Percentiles rank a stretch among this genome's conserved stretches.
Evolutionary conservation across 2,888 invertebrate species (phyloP).

Genomic region (Gibbula magus): DNA sequence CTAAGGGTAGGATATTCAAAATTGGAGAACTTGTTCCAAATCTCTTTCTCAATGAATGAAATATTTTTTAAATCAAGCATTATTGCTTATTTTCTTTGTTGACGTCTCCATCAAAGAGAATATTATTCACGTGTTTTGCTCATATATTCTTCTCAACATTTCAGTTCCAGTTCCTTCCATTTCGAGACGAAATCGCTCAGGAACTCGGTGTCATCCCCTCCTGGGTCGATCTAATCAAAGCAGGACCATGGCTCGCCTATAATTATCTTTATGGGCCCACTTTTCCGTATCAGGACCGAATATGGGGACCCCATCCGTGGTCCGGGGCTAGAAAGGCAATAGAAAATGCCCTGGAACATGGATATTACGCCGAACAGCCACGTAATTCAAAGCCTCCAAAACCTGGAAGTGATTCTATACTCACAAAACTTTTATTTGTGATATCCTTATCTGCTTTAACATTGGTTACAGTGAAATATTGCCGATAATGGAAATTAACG

Average conservation of each 20-base stretch:
- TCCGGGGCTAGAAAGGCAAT: slow-evolving; percentile 1
- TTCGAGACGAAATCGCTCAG: slow-evolving; percentile 4
- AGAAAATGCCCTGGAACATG: not conserved
- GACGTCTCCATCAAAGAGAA: no score
- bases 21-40: no score
- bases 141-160: not conserved
- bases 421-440: no score
- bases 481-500: no score
- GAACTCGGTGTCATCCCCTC: slow-evolving; percentile 17
- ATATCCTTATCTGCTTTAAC: no score
- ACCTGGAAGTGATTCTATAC: no score
- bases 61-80: no score
- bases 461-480: no score
- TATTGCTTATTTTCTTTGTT: no score
- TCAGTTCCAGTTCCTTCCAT: not conserved
- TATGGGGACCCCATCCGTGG: slow-evolving; percentile 30
- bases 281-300: slow-evolving; percentile 7
- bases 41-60: no score
- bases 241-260: slow-evolving; percentile 18
- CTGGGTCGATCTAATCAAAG: slow-evolving; percentile 22
- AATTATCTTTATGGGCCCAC: slow-evolving; percentile 18
- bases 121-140: no score
- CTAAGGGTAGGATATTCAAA: no score
- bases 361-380: not conserved
- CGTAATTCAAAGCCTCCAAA: not conserved